A percentile compares a stretch with the other conserved stretches of the same genome.
Evolutionary conservation across 2,888 invertebrate species (phyloP).

Genomic region (Trisateles emortualis): DNA sequence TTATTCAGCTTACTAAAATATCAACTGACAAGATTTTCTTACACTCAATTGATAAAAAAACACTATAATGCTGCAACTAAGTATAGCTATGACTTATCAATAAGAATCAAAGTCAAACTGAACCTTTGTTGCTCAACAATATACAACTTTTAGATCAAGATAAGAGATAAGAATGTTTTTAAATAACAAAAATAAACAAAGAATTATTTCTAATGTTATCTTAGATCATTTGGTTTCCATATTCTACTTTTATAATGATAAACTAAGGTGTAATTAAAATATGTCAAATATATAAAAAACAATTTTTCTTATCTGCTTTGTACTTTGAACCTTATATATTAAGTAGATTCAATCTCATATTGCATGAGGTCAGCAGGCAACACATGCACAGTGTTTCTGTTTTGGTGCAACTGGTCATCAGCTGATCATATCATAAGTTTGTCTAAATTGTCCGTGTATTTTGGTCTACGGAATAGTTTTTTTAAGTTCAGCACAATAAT

Average conservation of each 20-base stretch:
- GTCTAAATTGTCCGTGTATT: not conserved
- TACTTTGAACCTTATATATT: not conserved
- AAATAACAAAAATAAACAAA: slow-evolving; percentile 43
- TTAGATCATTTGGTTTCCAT: not conserved
- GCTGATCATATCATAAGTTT: not conserved
- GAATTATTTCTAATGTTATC: slow-evolving; percentile 10
- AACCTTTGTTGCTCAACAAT: slow-evolving; percentile 24
- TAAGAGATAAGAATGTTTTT: slow-evolving; percentile 36
- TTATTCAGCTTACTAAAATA: not conserved
- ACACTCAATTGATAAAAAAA: not conserved
- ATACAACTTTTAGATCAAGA: slow-evolving; percentile 32
- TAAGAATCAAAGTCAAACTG: slow-evolving; percentile 10
- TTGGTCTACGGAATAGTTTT: not conserved
- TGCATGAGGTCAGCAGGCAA: not conserved
- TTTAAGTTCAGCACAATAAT: too few species aligned
- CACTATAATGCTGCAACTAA: slow-evolving; percentile 1
- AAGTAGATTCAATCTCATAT: too few species aligned
- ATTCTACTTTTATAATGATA: not conserved
- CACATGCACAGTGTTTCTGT: not conserved
- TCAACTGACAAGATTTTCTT: not conserved
- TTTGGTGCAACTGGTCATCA: not conserved
- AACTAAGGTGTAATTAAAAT: not conserved
- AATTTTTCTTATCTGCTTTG: not conserved
- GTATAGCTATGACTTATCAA: slow-evolving; percentile 21
- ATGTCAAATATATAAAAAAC: not conserved